Evolutionary conservation across 2,113 vertebrate species (phyloP).

Genomic region (Panthera leo): DNA sequence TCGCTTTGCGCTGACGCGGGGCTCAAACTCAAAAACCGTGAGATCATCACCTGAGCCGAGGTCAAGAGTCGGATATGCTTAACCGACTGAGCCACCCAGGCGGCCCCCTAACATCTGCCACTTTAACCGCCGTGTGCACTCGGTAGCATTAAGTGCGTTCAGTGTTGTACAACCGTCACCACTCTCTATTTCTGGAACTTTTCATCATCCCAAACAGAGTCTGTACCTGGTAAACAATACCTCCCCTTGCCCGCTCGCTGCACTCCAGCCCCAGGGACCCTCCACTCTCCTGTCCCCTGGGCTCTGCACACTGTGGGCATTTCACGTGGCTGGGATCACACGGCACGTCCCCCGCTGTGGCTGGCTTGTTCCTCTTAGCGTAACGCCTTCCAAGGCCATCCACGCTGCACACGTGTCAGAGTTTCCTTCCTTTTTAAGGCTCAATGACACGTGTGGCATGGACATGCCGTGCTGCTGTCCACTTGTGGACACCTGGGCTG

Average conservation of each 20-base stretch:
- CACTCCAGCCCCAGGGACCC: not conserved
- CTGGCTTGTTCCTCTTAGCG: not conserved
- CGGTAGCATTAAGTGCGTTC: not conserved
- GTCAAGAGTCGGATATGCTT: too few relatives aligned
- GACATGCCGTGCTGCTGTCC: not conserved
- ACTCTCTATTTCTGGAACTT: not conserved
- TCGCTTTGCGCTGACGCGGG: too few relatives aligned
- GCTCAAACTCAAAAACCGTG: too few relatives aligned
- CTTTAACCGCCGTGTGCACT: not conserved
- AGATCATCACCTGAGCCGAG: too few relatives aligned
- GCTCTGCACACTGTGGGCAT: not conserved
- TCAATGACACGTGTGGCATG: rapidly evolving
- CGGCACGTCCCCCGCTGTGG: not conserved
- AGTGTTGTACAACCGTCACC: not conserved
- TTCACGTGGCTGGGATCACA: not conserved
- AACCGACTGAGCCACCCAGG: too few relatives aligned
- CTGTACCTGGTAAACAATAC: not conserved
- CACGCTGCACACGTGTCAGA: too few relatives aligned
- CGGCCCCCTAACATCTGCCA: not conserved
- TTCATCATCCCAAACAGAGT: not conserved
- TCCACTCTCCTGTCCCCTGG: not conserved
- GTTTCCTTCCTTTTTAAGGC: not conserved
- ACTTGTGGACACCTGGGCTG: not conserved
- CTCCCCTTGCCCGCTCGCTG: rapidly evolving
- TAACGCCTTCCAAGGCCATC: not conserved